Evolutionary conservation across 1,140 invertebrate species (phyloP).

Genomic region (Zaprionus tsacasi): DNA sequence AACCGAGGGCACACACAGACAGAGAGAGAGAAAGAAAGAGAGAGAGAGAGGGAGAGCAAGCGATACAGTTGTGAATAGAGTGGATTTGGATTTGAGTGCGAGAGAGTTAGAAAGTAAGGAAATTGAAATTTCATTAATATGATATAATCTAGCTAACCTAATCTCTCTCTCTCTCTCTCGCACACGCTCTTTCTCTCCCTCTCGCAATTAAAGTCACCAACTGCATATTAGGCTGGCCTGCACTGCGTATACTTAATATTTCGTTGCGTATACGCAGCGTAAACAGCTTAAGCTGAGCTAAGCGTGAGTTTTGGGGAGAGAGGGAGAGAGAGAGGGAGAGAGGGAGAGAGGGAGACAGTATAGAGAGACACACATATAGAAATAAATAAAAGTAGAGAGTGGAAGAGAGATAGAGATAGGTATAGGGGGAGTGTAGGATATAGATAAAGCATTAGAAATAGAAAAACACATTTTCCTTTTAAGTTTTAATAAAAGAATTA

Average conservation of each 20-base stretch:
- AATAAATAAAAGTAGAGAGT: neutral
- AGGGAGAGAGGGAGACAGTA: neutral
- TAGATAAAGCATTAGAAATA: no score
- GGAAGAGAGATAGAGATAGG: neutral
- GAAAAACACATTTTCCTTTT: no score
- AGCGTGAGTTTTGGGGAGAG: no score
- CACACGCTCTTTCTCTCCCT: neutral
- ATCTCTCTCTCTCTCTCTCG: neutral
- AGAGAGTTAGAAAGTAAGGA: neutral
- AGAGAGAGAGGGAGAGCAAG: neutral
- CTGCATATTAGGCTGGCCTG: neutral
- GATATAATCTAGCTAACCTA: neutral
- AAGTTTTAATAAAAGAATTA: no score
- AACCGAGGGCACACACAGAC: conserved; percentile 1
- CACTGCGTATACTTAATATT: conserved; percentile 32
- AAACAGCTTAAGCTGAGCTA: conserved; percentile 7
- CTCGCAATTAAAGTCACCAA: neutral
- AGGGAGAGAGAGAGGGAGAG: no score
- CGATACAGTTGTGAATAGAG: no score
- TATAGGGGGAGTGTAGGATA: neutral
- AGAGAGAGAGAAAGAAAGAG: neutral
- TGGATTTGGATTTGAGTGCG: no score
- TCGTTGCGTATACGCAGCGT: conserved; percentile 21
- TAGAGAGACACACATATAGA: no score
- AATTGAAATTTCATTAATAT: conserved; percentile 3